phyloP scores from a whole-genome alignment of 2,113 vertebrate genomes.

The Carassius gibelio region DNA sequence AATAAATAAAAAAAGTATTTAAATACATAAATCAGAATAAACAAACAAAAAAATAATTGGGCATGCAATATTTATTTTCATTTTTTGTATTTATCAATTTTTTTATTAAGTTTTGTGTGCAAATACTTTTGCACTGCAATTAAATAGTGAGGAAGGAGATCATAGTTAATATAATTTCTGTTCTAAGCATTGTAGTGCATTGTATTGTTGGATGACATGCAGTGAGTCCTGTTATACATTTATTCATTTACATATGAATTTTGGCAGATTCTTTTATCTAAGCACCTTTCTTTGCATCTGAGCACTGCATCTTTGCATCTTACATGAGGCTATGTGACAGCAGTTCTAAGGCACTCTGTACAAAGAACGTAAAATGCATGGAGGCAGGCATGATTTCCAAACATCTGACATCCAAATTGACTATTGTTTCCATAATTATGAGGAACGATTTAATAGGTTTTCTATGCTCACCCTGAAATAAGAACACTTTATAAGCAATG shows the following conservation, averaged over 20 bases:
- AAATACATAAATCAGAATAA: not conserved
- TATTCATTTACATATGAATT: too few relatives aligned
- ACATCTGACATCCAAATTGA: conserved; percentile 4
- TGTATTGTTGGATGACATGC: not conserved
- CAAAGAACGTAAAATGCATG: conserved; percentile 14
- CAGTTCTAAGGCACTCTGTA: not conserved
- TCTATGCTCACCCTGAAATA: conserved; percentile 26
- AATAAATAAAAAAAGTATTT: not conserved
- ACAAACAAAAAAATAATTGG: not conserved
- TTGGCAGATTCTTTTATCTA: too few relatives aligned
- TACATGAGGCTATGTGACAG: not conserved
- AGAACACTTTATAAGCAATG: conserved; percentile 8
- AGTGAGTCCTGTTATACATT: too few relatives aligned
- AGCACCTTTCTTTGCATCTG: too few relatives aligned
- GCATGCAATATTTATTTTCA: not conserved
- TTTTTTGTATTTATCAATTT: too few relatives aligned
- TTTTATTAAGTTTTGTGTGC: too few relatives aligned
- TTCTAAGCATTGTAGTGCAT: not conserved
- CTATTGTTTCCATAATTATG: conserved; percentile 9
- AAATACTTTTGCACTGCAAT: not conserved
- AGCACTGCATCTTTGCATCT: not conserved
- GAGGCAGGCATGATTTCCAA: not conserved
- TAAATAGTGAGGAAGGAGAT: not conserved
- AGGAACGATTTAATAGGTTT: not conserved
- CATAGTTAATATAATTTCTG: not conserved